Conservation (phyloP, 2,888 invertebrate genomes). For the Cerastis leucographa region DNA sequence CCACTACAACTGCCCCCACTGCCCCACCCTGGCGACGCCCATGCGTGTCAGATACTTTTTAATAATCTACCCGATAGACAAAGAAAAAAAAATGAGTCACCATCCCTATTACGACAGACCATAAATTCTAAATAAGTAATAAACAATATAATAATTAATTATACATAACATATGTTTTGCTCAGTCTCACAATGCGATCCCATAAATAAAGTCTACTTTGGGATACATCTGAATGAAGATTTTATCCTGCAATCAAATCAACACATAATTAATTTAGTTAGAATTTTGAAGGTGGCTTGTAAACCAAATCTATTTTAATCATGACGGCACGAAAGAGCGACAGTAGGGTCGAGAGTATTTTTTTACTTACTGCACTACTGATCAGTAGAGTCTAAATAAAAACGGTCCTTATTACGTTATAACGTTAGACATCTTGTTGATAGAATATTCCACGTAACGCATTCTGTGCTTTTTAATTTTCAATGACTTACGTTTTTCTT, state of each 20-base stretch:
- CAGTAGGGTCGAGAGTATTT: not conserved
- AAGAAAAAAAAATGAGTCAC: too few species aligned
- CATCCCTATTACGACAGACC: constrained; percentile 19
- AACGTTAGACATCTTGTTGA: not conserved
- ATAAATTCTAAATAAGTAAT: constrained; percentile 28
- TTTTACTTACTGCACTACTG: not conserved
- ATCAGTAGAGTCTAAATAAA: not conserved
- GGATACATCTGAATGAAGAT: not conserved
- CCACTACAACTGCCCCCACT: too few species aligned
- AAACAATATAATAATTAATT: constrained; percentile 35
- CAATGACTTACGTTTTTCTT: too few species aligned
- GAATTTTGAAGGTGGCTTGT: not conserved
- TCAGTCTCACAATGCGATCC: constrained; percentile 30
- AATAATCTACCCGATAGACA: too few species aligned
- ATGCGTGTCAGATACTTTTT: too few species aligned
- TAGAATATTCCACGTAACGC: not conserved
- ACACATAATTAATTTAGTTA: not conserved
- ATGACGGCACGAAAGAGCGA: not conserved
- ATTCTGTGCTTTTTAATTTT: not conserved
- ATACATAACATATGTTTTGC: constrained; percentile 29
- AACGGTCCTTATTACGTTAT: not conserved
- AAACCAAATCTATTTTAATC: not conserved
- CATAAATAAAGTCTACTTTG: constrained; percentile 8
- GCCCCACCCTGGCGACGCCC: too few species aligned
- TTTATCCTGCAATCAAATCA: not conserved